These are phyloP conservation scores for Enteromius unitaeniatus DNA, from an alignment of 2,797 vertebrate species.

Conservation along the genomic window DNA sequence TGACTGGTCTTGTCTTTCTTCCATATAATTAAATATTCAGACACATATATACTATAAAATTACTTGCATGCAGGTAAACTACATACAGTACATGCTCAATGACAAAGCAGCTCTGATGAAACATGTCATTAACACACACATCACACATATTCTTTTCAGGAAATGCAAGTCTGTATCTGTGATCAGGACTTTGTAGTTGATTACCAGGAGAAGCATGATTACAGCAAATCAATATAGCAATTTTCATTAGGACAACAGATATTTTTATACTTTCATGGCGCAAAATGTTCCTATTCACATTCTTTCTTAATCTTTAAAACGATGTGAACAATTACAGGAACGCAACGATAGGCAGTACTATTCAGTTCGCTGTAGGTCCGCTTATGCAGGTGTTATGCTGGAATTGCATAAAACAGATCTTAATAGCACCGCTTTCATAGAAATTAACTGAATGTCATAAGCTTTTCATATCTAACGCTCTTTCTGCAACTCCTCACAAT, in stretches of 20 bases:
- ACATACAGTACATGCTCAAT: not conserved
- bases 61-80: not conserved
- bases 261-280: not conserved
- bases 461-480: not conserved
- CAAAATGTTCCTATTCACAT: not conserved
- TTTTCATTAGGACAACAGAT: not conserved
- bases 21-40: not conserved
- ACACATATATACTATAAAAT: not conserved
- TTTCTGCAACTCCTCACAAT: not conserved
- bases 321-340: conserved; percentile 15
- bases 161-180: not conserved
- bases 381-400: conserved; percentile 1
- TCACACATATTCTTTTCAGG: not conserved
- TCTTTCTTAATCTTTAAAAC: not conserved
- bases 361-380: not conserved
- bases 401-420: not conserved
- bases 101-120: not conserved
- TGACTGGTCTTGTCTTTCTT: not conserved
- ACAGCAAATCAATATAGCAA: not conserved
- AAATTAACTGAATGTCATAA: not conserved
- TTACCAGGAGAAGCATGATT: conserved; percentile 14
- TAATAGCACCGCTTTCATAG: not conserved
- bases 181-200: conserved; percentile 6
- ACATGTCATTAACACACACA: not conserved
- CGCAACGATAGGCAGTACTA: not conserved